A percentile compares a stretch with the other conserved stretches of the same genome.
Conservation (phyloP, 1,140 invertebrate species). For the Ladona fulva region DNA sequence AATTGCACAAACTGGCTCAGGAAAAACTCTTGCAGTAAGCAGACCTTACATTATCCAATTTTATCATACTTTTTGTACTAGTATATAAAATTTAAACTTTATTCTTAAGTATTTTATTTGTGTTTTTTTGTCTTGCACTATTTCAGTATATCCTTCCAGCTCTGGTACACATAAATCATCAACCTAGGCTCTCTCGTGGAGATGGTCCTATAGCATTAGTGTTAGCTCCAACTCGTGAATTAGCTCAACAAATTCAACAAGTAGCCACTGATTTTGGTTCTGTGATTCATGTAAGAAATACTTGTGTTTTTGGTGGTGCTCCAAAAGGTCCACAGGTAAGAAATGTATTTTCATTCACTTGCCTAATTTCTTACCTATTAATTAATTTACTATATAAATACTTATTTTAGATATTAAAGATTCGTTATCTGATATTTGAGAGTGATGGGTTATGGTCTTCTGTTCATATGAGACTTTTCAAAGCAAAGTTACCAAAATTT, state of each 20-base stretch:
- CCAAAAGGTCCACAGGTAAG: constrained; percentile 71
- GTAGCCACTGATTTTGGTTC: constrained; percentile 78
- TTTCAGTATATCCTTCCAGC: constrained; percentile 44
- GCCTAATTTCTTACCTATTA: too few relatives aligned
- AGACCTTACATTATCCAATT: constrained; percentile 3
- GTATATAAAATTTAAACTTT: constrained; percentile 12
- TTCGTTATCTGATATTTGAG: too few relatives aligned
- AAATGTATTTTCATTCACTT: constrained; percentile 29
- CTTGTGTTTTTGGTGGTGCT: constrained; percentile 85
- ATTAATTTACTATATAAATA: too few relatives aligned
- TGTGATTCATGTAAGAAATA: constrained; percentile 64
- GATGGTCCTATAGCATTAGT: constrained; percentile 70
- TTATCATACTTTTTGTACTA: not conserved
- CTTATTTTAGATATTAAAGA: too few relatives aligned
- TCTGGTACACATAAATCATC: constrained; percentile 70
- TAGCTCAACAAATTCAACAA: constrained; percentile 79
- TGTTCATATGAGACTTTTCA: too few relatives aligned
- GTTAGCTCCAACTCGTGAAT: constrained; percentile 70
- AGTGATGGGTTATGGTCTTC: too few relatives aligned
- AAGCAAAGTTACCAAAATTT: too few relatives aligned
- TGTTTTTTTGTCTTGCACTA: too few relatives aligned
- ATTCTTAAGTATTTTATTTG: not conserved
- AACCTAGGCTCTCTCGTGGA: constrained; percentile 51
- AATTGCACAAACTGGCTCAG: constrained; percentile 66
- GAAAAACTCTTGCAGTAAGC: constrained; percentile 46